Conservation (phyloP, 37 sponge, comb jelly and placozoan species). For the Spongilla lacustris region DNA sequence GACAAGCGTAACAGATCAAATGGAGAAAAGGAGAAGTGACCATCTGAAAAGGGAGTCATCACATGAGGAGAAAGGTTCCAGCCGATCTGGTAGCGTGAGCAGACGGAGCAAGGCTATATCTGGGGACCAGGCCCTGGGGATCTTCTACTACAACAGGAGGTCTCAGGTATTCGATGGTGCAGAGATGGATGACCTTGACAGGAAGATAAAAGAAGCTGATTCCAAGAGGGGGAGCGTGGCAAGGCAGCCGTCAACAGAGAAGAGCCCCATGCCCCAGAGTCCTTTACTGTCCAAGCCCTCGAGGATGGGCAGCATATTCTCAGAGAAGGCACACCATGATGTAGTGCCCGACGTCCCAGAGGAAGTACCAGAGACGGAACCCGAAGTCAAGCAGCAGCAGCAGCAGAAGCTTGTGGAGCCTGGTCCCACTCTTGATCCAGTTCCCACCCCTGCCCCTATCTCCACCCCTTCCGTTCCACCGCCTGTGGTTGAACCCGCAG, state of each 20-base stretch:
- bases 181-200: slow-evolving; percentile 16
- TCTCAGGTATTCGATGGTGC: slow-evolving; percentile 38
- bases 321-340: neutral
- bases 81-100: slow-evolving; percentile 9
- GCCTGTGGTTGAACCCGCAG: neutral
- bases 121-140: slow-evolving; percentile 50
- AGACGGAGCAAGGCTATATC: neutral
- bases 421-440: neutral
- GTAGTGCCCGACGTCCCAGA: neutral
- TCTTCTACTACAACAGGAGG: slow-evolving; percentile 62
- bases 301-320: neutral
- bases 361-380: neutral
- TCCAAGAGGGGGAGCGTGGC: neutral
- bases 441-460: neutral
- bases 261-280: slow-evolving; percentile 4
- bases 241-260: neutral
- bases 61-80: too few relatives aligned
- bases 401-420: neutral
- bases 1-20: neutral
- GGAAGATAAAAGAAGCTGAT: slow-evolving; percentile 1
- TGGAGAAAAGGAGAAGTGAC: neutral
- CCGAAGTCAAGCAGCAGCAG: neutral
- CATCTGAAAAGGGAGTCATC: neutral
- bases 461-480: neutral
- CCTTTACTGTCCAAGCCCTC: neutral